Evolutionary conservation across 2,888 invertebrate species (phyloP), one percentile per base, ranked within the genome.

Genomic region (Alsophila aescularia): DNA sequence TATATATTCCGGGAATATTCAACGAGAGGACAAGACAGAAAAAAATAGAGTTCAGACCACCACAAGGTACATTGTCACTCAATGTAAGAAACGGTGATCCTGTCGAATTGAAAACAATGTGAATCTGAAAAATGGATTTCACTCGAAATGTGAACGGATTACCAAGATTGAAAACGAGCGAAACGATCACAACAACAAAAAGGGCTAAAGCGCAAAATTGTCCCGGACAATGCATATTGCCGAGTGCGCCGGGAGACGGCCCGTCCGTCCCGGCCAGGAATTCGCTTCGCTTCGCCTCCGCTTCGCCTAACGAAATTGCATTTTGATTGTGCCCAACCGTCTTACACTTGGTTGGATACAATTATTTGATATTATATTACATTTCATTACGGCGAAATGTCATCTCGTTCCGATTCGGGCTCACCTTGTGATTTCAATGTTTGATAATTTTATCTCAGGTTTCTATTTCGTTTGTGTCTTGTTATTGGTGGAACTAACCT

Each of bases 331-430:
- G 68, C 72, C 73, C 76, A 66, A 60, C 70, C 73, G 68, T 70
- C 72, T 75, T 79, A 81, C 86, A 83, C 83, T 79, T 77, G 80
- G 83, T 70, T 77, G 77, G 69, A 60, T 77, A 68, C 83, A 75
- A 81, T 85, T 81, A 84, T 82, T 77, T 76, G 74, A 75, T 77
- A 81, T 81, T 84, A 85, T 84, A 85, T 85, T 84, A 81, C 81
- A 71, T 84, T 80, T 80, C 77, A 77, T 77, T 75, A 77, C 69
- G 61, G 49, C 58, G 65, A 72, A 73, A 75, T 69, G 69, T 66
- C 70, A 66, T 69, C 64, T 65, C 60, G 58, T 61, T 64, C 36
- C 36, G 42, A 35, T 54, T 32, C 27, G 60, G 52, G 65, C 65
- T 66, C 51, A 56, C 58, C 7, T 24, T 62, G 65, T 64, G 59